Evolutionary conservation across 2,797 vertebrate species (phyloP).

Genomic region (Simalia tracyae): DNA sequence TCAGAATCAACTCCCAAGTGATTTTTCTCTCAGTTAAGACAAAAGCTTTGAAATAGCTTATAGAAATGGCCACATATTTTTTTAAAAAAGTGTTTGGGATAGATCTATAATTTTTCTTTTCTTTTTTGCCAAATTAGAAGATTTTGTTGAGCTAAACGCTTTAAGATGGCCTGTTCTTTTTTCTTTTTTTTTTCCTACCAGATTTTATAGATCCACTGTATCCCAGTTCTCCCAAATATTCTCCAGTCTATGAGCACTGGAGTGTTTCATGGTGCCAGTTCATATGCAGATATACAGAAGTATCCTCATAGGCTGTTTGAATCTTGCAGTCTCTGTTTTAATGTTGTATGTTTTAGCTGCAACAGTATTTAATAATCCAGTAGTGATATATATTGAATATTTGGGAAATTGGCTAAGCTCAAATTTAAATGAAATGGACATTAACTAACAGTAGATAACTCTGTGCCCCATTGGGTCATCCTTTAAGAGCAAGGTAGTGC

Average conservation of each 20-base stretch:
- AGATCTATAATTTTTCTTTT: not conserved
- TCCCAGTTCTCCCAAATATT: not conserved
- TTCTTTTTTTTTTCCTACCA: not conserved
- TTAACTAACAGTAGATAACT: no score
- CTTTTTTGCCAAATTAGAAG: not conserved
- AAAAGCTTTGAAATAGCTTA: not conserved
- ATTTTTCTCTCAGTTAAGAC: not conserved
- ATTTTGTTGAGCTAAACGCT: not conserved
- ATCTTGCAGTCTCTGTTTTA: not conserved
- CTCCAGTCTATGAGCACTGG: not conserved
- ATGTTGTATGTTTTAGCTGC: not conserved
- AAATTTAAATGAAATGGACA: not conserved
- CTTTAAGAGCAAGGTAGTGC: no score
- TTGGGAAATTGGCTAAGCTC: not conserved
- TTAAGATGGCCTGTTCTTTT: not conserved
- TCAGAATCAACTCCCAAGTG: not conserved
- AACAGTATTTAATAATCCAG: not conserved
- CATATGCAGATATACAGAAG: not conserved
- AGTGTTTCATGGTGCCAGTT: not conserved
- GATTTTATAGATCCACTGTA: not conserved
- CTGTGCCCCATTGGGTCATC: no score
- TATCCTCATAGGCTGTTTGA: not conserved
- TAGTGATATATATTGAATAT: not conserved
- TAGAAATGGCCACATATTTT: not conserved
- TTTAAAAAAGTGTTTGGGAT: not conserved